phyloP scores from a whole-genome alignment of 2,797 vertebrate genomes.

The Rhincodon typus region DNA sequence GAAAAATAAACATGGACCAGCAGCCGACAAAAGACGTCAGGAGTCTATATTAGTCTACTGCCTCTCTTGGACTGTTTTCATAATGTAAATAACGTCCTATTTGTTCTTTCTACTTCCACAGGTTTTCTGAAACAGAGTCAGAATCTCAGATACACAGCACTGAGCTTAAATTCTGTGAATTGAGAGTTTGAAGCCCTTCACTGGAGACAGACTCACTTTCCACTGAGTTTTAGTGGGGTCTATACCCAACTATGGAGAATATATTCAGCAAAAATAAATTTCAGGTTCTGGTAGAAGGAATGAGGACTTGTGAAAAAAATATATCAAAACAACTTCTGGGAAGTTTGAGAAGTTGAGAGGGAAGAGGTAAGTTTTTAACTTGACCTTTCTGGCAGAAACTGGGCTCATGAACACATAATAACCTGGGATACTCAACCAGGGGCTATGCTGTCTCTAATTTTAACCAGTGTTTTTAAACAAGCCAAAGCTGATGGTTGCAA shows the following conservation, averaged over 20 bases:
- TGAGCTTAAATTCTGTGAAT: background rate
- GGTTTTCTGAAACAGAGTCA: background rate
- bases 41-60: background rate
- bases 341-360: background rate
- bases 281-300: background rate
- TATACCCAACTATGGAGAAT: background rate
- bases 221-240: background rate
- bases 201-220: background rate
- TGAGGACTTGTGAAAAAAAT: background rate
- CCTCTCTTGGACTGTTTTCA: background rate
- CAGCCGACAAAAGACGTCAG: background rate
- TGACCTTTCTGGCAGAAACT: background rate
- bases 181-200: background rate
- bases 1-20: background rate
- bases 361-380: background rate
- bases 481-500: background rate
- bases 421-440: background rate
- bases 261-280: background rate
- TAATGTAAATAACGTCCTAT: background rate
- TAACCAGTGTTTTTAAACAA: background rate
- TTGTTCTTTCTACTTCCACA: background rate
- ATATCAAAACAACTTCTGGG: background rate
- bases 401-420: background rate
- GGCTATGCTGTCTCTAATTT: background rate
- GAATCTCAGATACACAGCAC: background rate